Base-by-base conservation (phyloP, 2,113 vertebrate genomes). In the Callaeas wilsoni region DNA sequence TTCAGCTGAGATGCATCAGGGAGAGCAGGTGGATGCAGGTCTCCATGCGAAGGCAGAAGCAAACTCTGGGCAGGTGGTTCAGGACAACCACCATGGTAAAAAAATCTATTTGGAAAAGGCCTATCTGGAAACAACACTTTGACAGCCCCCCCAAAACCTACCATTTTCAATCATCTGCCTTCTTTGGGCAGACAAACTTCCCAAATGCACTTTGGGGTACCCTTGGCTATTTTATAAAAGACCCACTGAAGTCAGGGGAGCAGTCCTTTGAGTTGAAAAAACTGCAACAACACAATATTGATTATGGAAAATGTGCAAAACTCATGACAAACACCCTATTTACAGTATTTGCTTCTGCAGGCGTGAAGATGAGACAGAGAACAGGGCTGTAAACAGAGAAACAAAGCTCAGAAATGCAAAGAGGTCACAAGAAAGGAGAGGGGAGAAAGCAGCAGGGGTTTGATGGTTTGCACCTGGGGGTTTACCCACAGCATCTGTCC, bases 71-170 rank as follows among this genome's bases (percentile, higher is more conserved):
- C 32, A 67, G 8, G 20, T 39, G 68, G 7, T 33, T 80, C 42
- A 84, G 69, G 47, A 81, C 10, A 78, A 42, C 1, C 2, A 6
- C 4, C 18, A 32, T 0, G 13, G 35, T 7, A 32, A 70, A 80
- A 65, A 74, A 8, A 15, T 32, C 25, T 64, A 2, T 20, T 60
- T 85, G 70, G 33, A 39, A 60, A 19, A 71, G 9, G 25, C 1
- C 22, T 42, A 5, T 46, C 35, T 63, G 16, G 47, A 89, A 84
- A 50, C 2, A 42, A 10, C 27, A 35, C 25, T 35, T 49, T 39
- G 29, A 16, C 3, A 47, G 26, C 6, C 13, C n/a, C 44, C 25
- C 10, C 1, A 12, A 65, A 46, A 35, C 3, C 13, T 4, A 0
- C 25, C 14, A 7, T n/a, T 52, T 56, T 57, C 3, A 1, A 8